A percentile compares a stretch with the other conserved stretches of the same genome.
Conservation (phyloP, 2,888 invertebrate species). For the Drosophila atroscutellata region DNA sequence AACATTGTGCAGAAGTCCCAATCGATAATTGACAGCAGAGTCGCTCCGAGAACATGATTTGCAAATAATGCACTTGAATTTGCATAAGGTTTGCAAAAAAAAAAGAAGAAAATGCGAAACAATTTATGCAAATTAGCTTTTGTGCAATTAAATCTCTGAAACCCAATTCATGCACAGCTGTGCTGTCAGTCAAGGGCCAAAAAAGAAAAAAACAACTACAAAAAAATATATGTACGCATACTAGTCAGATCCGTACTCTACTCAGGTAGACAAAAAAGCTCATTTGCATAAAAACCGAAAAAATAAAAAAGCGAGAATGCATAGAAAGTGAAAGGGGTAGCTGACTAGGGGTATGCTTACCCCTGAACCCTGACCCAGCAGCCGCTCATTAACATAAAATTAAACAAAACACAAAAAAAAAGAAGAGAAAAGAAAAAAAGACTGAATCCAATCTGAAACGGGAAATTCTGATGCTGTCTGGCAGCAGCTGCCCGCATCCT, state of each 20-base stretch:
- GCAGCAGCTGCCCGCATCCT: conserved; percentile 53
- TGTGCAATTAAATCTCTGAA: conserved; percentile 67
- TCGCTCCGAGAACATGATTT: conserved; percentile 81
- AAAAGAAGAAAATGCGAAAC: conserved; percentile 33
- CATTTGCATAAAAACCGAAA: conserved; percentile 72
- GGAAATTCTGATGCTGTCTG: conserved; percentile 65
- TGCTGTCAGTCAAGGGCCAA: conserved; percentile 29
- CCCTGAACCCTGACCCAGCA: conserved; percentile 43
- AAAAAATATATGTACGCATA: not conserved
- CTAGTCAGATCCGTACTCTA: conserved; percentile 31
- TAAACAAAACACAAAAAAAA: conserved; percentile 38
- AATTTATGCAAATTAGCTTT: conserved; percentile 73
- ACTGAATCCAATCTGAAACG: conserved; percentile 1
- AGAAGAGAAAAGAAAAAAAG: conserved; percentile 4
- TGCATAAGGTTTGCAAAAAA: conserved; percentile 75
- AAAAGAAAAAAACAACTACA: conserved; percentile 1
- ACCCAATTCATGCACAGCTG: conserved; percentile 53
- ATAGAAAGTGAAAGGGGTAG: conserved; percentile 70
- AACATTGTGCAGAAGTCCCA: conserved; percentile 30
- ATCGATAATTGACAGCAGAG: conserved; percentile 79
- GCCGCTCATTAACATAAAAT: conserved; percentile 80
- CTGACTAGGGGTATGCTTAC: conserved; percentile 44
- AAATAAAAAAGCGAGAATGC: conserved; percentile 45
- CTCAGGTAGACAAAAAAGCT: conserved; percentile 73
- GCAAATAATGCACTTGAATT: conserved; percentile 83